Evolutionary conservation across 35 echinoderm and acorn worm genomes (phyloP).

Genomic region (Lytechinus variegatus): DNA sequence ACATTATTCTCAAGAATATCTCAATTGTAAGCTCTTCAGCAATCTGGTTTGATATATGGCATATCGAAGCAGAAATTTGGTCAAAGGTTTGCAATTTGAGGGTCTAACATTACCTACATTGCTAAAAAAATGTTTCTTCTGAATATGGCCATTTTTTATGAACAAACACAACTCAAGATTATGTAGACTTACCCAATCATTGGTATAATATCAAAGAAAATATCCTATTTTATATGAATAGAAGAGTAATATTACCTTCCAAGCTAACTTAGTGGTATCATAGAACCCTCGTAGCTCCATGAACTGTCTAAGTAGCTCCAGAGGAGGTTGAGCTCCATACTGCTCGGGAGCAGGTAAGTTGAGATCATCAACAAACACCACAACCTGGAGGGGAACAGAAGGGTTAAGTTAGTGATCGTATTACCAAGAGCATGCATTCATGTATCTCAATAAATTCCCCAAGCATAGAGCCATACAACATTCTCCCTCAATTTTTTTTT

Average conservation of each 20-base stretch:
- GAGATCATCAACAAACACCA: slow-evolving; percentile 97
- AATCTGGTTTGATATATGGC: neutral
- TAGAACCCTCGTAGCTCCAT: slow-evolving; percentile 96
- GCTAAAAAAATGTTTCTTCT: too few relatives aligned
- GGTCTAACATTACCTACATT: too few relatives aligned
- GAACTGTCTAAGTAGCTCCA: slow-evolving; percentile 92
- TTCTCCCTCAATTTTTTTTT: too few relatives aligned
- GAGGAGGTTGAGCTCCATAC: slow-evolving; percentile 95
- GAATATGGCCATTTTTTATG: too few relatives aligned
- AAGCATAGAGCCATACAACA: too few relatives aligned
- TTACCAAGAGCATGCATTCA: too few relatives aligned
- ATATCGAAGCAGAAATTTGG: too few relatives aligned
- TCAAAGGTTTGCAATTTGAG: too few relatives aligned
- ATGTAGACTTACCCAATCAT: too few relatives aligned
- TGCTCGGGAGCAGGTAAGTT: slow-evolving; percentile 94
- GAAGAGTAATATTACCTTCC: slow-evolving; percentile 75
- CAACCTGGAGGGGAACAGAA: slow-evolving; percentile 53
- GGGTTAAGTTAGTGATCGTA: neutral
- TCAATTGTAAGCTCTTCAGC: neutral
- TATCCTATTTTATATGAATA: neutral
- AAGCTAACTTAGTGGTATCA: slow-evolving; percentile 83
- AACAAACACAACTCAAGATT: too few relatives aligned
- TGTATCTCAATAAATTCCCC: too few relatives aligned
- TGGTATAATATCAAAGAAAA: too few relatives aligned
- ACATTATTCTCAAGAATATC: neutral